phyloP scores from a whole-genome alignment of 2,888 invertebrate genomes.

The Caenorhabditis auriculariae region DNA sequence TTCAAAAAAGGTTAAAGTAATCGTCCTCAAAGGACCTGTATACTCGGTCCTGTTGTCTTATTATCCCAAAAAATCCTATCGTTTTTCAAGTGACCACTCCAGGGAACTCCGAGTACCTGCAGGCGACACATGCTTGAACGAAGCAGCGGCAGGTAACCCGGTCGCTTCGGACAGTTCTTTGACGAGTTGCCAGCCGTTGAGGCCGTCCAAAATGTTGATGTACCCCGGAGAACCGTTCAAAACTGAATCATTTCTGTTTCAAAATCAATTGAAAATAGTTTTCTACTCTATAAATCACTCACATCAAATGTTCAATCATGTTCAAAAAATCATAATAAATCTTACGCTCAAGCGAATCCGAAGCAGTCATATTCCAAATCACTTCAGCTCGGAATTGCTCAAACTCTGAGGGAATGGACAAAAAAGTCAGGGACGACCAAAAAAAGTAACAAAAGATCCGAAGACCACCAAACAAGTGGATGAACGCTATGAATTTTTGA shows the following conservation, averaged over 20 bases:
- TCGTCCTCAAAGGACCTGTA: too few relatives aligned
- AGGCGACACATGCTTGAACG: slow-evolving; percentile 97
- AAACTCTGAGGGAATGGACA: not conserved
- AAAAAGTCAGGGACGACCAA: slow-evolving; percentile 1
- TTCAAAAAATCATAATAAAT: slow-evolving; percentile 4
- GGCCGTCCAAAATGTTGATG: slow-evolving; percentile 93
- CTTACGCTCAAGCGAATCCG: too few relatives aligned
- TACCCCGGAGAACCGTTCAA: slow-evolving; percentile 93
- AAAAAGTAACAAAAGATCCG: too few relatives aligned
- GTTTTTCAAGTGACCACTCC: too few relatives aligned
- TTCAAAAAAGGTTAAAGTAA: too few relatives aligned
- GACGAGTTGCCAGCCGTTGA: slow-evolving; percentile 96
- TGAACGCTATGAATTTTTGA: slow-evolving; percentile 14
- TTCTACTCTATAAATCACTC: slow-evolving; percentile 9
- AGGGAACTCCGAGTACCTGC: too few relatives aligned
- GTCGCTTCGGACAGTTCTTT: slow-evolving; percentile 80
- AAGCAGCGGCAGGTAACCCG: slow-evolving; percentile 80
- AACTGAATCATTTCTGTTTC: too few relatives aligned
- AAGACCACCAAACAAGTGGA: slow-evolving; percentile 17
- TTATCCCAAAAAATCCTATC: too few relatives aligned
- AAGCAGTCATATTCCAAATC: too few relatives aligned
- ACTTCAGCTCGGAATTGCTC: too few relatives aligned
- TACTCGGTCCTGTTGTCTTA: too few relatives aligned
- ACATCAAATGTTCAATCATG: slow-evolving; percentile 2
- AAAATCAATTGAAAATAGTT: slow-evolving; percentile 7